Percentiles rank a stretch among this genome's conserved stretches.
Conservation (phyloP, 2,113 vertebrate genomes). For the Callaeas wilsoni region DNA sequence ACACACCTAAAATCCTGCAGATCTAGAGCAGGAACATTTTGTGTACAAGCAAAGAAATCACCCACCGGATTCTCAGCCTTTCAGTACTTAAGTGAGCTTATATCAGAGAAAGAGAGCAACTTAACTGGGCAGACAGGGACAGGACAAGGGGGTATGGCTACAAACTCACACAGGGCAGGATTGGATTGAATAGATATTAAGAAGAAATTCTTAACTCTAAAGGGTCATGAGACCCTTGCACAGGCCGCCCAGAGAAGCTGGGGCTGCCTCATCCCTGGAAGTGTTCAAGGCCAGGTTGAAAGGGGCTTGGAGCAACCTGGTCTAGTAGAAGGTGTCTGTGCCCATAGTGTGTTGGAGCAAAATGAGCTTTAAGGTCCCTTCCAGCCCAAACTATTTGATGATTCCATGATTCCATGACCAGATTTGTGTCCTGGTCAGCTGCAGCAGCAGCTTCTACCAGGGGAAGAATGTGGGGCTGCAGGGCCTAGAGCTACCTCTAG, state of each 20-base stretch:
- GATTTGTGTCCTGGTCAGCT: not conserved
- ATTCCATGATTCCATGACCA: not conserved
- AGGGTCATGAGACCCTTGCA: not conserved
- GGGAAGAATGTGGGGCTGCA: not conserved
- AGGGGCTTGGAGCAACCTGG: not conserved
- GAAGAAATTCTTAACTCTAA: not conserved
- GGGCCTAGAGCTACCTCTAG: not conserved
- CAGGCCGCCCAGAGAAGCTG: not conserved
- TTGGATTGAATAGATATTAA: not conserved
- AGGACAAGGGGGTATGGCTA: not conserved
- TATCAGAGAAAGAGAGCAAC: not conserved
- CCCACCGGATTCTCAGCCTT: not conserved
- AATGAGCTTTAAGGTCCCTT: not conserved
- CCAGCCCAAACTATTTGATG: not conserved
- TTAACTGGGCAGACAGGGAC: not conserved
- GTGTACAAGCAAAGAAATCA: not conserved
- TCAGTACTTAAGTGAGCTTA: not conserved
- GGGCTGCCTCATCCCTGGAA: not conserved
- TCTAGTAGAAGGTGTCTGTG: rapidly evolving
- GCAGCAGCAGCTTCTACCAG: not conserved
- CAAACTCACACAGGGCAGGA: not conserved
- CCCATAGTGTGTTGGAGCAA: not conserved
- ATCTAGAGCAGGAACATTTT: not conserved
- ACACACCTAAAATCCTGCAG: not conserved
- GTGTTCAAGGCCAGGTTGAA: not conserved